Evolutionary conservation across 2,888 invertebrate species (phyloP), one percentile per base, ranked within the genome.

Genomic region (Chirona hameri): DNA sequence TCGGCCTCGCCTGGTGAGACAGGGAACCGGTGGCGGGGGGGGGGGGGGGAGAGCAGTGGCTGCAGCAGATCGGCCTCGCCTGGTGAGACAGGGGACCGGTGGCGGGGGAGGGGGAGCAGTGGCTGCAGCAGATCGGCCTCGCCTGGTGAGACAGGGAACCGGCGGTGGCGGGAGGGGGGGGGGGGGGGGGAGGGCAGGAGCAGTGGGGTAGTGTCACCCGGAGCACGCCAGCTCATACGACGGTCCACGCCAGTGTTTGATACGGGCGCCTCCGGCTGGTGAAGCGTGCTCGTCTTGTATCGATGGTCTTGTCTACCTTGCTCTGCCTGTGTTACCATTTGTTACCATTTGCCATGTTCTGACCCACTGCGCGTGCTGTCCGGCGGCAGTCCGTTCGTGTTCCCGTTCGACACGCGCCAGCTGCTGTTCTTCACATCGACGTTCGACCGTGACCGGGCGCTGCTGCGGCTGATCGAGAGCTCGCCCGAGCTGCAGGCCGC

Each of bases 331-430:
- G n/a, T 12, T 48, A 12, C 80, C 55, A 80, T 80, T 12, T 55
- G 31, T 14, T 9, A 21, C 39, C 52, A 21, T 46, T 24, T 1
- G 48, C 24, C 27, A 12, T 12, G 27, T 21, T 4, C 57, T 15
- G 27, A 18, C 4, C n/a, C 12, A 60, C 60, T 2, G 24, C 2
- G 24, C 24, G 24, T 24, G 12, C 60, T 24, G 60, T 21, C 24
- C 65, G 84, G 82, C 87, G 87, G 21, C 88, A 94, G 95, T 87
- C 97, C 99, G 82, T 99, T 99, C 91, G 90, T 99, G 86, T 95
- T 99, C 88, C 98, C 99, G 82, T 99, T 99, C 90, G 98, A 98
- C 88, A 97, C 98, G 81, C 92, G 99, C 29, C 98, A 99, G 89
- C 91, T 98, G 87, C 89, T 99, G 85, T 95, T 99, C 90, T 99